Base-by-base conservation (phyloP, 2,797 vertebrate genomes). In the Sebastes paucispinis region DNA sequence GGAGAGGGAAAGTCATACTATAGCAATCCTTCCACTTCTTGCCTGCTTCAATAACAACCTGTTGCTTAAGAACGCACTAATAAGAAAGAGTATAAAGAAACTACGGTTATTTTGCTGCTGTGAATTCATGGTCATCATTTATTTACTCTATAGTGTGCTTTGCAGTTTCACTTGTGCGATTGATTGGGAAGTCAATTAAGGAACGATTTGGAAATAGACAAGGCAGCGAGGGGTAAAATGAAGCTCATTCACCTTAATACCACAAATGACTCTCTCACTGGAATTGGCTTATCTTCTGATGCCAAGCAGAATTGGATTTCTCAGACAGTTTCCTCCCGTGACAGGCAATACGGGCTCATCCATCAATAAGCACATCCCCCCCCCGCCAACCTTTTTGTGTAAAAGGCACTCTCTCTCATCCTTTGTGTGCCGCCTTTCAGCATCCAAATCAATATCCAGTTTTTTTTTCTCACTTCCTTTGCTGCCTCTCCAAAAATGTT, bases 281-380 rank as follows among this genome's bases (percentile, higher is more conserved):
- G 52, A 92, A 88, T 91, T 87, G 73, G 80, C 81, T 89, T 82
- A 84, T 89, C 82, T 82, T 89, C 80, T 73, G 70, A 79, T 84
- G 83, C 71, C 60, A 74, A 88, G 83, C 83, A 83, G 36, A 89
- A 92, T 91, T 93, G 91, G 88, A 93, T 93, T 91, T 88, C 75
- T 85, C 76, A 39, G 73, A 83, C 88, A 81, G 80, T 90, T 87
- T 89, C 85, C 89, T 88, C 76, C 79, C 76, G 50, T 83, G 88
- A 91, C 79, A 80, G 75, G 55, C 73, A 72, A 22, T 78, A 75
- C 47, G 20, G 77, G 32, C 76, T 76, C 80, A 86, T 91, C 75
- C 70, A 78, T 93, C 89, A 90, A 88, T 92, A 81, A 59, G 27
- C 16, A 13, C 58, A 43, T 6, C 62, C 11, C 55, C 3, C 57